phyloP scores from a whole-genome alignment of 1,140 invertebrate species.

The Stegodyphus mimosarum region DNA sequence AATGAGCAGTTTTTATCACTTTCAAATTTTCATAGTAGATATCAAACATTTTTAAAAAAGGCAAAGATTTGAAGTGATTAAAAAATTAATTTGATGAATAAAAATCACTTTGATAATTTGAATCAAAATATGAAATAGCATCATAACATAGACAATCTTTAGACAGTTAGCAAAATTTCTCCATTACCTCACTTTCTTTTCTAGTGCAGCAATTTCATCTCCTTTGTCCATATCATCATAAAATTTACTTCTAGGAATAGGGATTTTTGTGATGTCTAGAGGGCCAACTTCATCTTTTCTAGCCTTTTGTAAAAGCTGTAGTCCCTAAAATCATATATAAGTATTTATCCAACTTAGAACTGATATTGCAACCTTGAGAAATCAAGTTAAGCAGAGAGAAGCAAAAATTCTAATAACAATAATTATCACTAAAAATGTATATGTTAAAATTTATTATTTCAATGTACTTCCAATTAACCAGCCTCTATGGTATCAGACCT shows the following conservation, averaged over 20 bases:
- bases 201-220: slow-evolving; percentile 69
- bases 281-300: slow-evolving; percentile 65
- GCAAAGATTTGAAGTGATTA: too few species aligned
- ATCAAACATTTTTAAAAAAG: too few species aligned
- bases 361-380: not conserved
- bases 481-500: too few species aligned
- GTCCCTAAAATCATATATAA: slow-evolving; percentile 63
- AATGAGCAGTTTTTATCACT: too few species aligned
- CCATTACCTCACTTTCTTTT: slow-evolving; percentile 69
- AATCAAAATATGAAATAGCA: too few species aligned
- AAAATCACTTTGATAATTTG: too few species aligned
- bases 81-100: too few species aligned
- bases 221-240: slow-evolving; percentile 65
- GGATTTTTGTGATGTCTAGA: slow-evolving; percentile 54
- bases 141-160: too few species aligned
- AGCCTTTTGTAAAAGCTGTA: slow-evolving; percentile 67
- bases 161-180: too few species aligned
- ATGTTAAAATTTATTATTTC: not conserved
- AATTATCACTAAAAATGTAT: not conserved
- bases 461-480: too few species aligned
- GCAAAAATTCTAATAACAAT: too few species aligned
- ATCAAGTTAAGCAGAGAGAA: not conserved
- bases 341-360: not conserved
- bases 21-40: too few species aligned
- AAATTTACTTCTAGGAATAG: slow-evolving; percentile 33